A percentile compares a stretch with the other conserved stretches of the same genome.
Conservation (phyloP, 2,797 vertebrate genomes). For the Esox lucius region DNA sequence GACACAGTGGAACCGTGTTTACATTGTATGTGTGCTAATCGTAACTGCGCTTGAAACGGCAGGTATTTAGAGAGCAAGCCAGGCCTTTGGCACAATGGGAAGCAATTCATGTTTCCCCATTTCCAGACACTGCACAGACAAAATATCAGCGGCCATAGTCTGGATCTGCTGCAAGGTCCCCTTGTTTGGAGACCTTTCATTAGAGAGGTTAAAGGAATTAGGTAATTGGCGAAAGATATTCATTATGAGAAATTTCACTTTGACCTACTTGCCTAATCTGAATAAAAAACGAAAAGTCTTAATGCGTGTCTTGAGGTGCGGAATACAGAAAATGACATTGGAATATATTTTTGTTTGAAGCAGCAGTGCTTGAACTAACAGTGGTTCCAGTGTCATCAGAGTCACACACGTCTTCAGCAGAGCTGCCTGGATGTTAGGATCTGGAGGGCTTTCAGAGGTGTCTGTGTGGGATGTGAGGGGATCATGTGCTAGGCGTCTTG, state of each 20-base stretch:
- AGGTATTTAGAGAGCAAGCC: too few species aligned
- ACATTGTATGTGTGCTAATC: too few species aligned
- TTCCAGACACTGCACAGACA: too few species aligned
- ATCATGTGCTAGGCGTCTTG: constrained; percentile 3
- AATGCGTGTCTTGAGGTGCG: background rate
- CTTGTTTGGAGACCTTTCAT: too few species aligned
- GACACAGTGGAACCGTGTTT: too few species aligned
- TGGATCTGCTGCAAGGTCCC: too few species aligned
- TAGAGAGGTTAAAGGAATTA: background rate
- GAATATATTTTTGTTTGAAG: background rate
- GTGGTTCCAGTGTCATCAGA: background rate
- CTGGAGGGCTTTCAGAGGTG: background rate
- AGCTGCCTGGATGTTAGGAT: background rate
- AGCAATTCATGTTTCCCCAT: too few species aligned
- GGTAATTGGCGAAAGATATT: background rate
- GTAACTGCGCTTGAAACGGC: too few species aligned
- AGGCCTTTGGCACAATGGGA: too few species aligned
- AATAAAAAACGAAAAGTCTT: background rate
- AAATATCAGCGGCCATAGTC: too few species aligned
- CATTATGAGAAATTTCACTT: background rate
- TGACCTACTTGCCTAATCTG: background rate
- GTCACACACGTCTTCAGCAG: background rate
- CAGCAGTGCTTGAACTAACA: background rate
- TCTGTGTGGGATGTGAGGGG: constrained; percentile 4
- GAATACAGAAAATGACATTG: background rate